Percentiles rank a stretch among this genome's conserved stretches.
phyloP scores from a whole-genome alignment of 2,888 invertebrate species.

The Tetanocera ferruginea region DNA sequence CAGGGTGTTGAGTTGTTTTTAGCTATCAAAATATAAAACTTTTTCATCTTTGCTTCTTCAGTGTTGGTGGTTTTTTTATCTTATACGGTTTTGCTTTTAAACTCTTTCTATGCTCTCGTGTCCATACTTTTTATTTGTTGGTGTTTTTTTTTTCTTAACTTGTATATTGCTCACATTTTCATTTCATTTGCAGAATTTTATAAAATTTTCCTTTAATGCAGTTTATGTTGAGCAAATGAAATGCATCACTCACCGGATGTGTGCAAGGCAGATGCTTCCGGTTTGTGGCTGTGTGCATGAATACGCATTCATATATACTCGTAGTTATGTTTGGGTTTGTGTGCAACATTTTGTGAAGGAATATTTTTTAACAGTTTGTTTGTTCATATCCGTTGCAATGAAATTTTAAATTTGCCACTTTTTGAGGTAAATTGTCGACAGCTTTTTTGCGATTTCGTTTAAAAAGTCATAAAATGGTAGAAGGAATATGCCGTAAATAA shows the following conservation, averaged over 20 bases:
- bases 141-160: neutral
- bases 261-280: neutral
- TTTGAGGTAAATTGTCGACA: neutral
- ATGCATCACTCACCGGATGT: slow-evolving; percentile 25
- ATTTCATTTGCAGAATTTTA: slow-evolving; percentile 2
- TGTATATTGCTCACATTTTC: neutral
- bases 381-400: slow-evolving; percentile 12
- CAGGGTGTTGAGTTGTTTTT: neutral
- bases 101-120: neutral
- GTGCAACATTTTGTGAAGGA: neutral
- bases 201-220: neutral
- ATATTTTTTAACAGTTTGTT: neutral
- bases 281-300: neutral
- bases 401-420: slow-evolving; percentile 9
- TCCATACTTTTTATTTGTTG: neutral
- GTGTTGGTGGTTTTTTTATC: neutral
- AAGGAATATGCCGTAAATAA: too few relatives aligned
- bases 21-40: neutral
- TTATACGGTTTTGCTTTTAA: neutral
- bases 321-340: neutral
- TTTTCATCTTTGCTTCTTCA: neutral
- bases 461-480: too few relatives aligned
- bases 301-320: neutral
- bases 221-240: neutral
- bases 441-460: neutral